A percentile compares a stretch with the other conserved stretches of the same genome.
Conservation (phyloP, 2,797 vertebrate genomes). For the Malurus splendens region DNA sequence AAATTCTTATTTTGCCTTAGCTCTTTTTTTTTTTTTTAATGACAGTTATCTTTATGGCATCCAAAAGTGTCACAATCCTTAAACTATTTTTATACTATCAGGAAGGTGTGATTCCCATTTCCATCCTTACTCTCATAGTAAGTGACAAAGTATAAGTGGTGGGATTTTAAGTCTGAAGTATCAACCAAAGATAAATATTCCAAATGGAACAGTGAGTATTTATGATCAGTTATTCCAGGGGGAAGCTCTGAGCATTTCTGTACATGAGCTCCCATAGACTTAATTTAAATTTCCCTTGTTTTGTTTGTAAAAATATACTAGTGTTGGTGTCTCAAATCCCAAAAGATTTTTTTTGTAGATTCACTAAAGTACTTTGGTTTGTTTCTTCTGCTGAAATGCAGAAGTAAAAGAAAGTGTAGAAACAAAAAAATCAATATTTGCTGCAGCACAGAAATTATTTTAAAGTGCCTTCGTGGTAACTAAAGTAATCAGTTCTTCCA, state of each 20-base stretch:
- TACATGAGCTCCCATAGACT: not conserved
- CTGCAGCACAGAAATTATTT: not conserved
- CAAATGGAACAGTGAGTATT: not conserved
- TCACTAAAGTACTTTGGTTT: not conserved
- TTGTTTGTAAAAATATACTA: not conserved
- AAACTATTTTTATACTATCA: not conserved
- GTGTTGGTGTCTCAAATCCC: not conserved
- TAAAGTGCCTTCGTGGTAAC: not conserved
- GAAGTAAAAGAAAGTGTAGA: not conserved
- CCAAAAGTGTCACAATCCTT: not conserved
- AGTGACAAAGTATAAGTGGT: not conserved
- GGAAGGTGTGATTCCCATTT: not conserved
- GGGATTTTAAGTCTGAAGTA: not conserved
- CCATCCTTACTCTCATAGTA: not conserved
- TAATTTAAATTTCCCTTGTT: not conserved
- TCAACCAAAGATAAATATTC: not conserved
- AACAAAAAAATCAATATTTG: not conserved
- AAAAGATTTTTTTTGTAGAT: not conserved
- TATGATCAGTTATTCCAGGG: not conserved
- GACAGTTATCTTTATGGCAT: not conserved
- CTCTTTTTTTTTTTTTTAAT: not conserved
- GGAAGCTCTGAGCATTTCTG: not conserved
- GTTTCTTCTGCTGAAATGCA: not conserved
- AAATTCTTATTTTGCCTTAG: not conserved
- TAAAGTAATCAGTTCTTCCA: not conserved